These are phyloP conservation scores for Puma concolor DNA, from an alignment of 2,113 vertebrate genomes.

Conservation along the genomic window DNA sequence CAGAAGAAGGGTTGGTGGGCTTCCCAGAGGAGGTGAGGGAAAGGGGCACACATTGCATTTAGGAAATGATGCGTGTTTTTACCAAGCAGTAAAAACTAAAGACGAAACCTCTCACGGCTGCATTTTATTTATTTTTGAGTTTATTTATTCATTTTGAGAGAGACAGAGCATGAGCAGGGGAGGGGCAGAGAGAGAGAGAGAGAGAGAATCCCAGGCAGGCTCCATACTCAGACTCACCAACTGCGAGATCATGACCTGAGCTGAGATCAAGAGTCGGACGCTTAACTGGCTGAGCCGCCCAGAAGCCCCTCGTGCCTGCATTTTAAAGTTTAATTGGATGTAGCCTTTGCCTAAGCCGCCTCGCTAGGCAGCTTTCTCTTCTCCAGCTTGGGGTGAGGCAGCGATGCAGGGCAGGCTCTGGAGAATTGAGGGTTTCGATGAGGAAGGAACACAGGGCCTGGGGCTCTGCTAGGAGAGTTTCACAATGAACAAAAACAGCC, in stretches of 20 bases:
- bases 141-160: too few relatives aligned
- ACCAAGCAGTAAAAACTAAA: not conserved
- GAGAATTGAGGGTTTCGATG: not conserved
- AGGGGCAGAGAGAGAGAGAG: too few relatives aligned
- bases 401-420: not conserved
- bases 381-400: fast-evolving
- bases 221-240: too few relatives aligned
- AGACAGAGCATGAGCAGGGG: too few relatives aligned
- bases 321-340: not conserved
- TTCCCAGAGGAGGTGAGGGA: not conserved
- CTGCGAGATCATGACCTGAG: too few relatives aligned
- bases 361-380: not conserved
- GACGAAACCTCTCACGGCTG: not conserved
- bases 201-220: too few relatives aligned
- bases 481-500: not conserved
- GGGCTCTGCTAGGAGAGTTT: not conserved
- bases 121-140: not conserved
- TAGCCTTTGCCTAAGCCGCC: not conserved
- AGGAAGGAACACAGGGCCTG: too few relatives aligned
- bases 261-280: too few relatives aligned
- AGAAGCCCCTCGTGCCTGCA: not conserved
- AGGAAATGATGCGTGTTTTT: not conserved
- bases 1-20: not conserved
- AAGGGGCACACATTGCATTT: not conserved
- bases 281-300: too few relatives aligned